Evolutionary conservation across 2,888 invertebrate genomes (phyloP), one percentile per base, ranked within the genome.

Genomic region (Heterodera filipjevi): DNA sequence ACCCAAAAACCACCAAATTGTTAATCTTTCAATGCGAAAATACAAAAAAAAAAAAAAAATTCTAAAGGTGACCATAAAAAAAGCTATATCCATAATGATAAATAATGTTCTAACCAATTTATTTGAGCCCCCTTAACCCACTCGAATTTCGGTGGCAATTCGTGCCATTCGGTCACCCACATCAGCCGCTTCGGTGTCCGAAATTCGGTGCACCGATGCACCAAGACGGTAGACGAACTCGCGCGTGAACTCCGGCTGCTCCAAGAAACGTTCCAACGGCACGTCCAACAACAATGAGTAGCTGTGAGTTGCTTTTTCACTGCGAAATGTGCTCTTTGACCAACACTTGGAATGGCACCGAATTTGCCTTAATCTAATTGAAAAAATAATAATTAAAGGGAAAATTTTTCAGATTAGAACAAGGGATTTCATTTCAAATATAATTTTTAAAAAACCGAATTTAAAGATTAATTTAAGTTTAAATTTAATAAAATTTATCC

Each of bases 151-250:
- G 19, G n/a, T 59, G 59, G 39, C 64, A 53, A 75, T 75, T 59
- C 53, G n/a, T 32, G 10, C 14, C 76, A 66, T n/a, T 35, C 35
- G 16, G 46, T 22, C 39, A 16, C 46, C 46, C 10, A 74, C 64
- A 8, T 5, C 59, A n/a, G 59, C 59, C 22, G 59, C 27, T 30
- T 30, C 22, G 39, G 74, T 27, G 16, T 35, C 30, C 49, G 83
- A 81, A 44, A 59, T 66, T 33, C 78, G 64, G 30, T 73, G 39
- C 32, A 82, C 30, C 12, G 74, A 33, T 14, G 66, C 66, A n/a
- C 72, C 70, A 22, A 82, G 73, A 10, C 79, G 78, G 39, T 81
- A 66, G 49, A 74, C 83, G 39, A 82, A 82, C 16, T 77, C 71
- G 33, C 75, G 80, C 44, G 84, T 39, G 22, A 80, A 53, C n/a